Evolutionary conservation across 2,113 vertebrate genomes (phyloP).

Genomic region (Acrocephalus arundinaceus): DNA sequence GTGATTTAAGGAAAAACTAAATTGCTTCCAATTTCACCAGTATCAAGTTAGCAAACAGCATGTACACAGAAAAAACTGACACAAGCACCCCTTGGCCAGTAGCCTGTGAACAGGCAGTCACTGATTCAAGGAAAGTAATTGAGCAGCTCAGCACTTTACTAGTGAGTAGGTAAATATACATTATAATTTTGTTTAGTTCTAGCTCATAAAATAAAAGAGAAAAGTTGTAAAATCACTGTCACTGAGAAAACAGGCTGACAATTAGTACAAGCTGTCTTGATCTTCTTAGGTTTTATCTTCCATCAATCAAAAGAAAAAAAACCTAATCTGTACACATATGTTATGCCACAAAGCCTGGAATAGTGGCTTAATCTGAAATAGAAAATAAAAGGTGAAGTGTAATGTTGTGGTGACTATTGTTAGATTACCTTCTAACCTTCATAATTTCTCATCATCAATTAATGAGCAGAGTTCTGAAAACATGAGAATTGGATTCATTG

Average conservation of each 20-base stretch:
- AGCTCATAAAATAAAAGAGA: not conserved
- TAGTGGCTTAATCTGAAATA: not conserved
- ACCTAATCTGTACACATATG: not conserved
- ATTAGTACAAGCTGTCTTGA: not conserved
- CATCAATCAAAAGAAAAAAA: not conserved
- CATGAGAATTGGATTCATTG: not conserved
- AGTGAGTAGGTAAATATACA: not conserved
- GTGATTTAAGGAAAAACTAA: not conserved
- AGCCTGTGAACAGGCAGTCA: not conserved
- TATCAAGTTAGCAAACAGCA: not conserved
- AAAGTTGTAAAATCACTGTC: not conserved
- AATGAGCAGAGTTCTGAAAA: not conserved
- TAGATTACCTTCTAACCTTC: not conserved
- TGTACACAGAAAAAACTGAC: not conserved
- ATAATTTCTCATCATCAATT: not conserved
- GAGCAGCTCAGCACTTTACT: not conserved
- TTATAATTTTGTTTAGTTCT: not conserved
- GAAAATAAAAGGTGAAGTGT: not conserved
- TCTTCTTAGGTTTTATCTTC: not conserved
- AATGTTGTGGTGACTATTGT: not conserved
- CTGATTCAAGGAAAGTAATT: not conserved
- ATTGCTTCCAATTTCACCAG: not conserved
- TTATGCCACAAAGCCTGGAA: not conserved
- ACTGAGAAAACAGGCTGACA: not conserved
- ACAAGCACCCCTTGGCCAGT: not conserved